Percentiles rank a stretch among this genome's conserved stretches.
Evolutionary conservation across 2,888 invertebrate species (phyloP).

Genomic region (Lamellibrachia satsuma): DNA sequence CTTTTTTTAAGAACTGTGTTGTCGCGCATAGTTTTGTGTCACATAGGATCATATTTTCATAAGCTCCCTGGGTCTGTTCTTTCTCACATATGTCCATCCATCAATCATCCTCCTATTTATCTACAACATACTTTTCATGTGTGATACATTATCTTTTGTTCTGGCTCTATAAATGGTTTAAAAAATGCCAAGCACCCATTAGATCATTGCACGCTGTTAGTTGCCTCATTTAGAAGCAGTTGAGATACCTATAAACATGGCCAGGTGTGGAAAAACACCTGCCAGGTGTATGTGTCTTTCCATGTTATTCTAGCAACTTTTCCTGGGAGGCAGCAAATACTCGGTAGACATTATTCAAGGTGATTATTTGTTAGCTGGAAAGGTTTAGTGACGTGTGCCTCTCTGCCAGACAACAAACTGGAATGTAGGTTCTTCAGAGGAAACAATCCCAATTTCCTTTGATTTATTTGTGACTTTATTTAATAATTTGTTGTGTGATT

Average conservation of each 20-base stretch:
- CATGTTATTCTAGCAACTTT: slow-evolving; percentile 4
- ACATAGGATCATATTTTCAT: not conserved
- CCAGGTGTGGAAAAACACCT: not conserved
- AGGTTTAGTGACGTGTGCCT: not conserved
- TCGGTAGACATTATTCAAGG: not conserved
- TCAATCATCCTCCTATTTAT: too few species aligned
- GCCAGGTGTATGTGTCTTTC: not conserved
- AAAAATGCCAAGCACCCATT: not conserved
- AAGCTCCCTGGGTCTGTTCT: not conserved
- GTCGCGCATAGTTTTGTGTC: not conserved
- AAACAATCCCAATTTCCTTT: too few species aligned
- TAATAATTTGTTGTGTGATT: too few species aligned
- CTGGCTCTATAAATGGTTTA: too few species aligned
- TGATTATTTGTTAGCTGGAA: not conserved
- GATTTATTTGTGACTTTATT: not conserved
- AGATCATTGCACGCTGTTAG: not conserved
- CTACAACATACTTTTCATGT: too few species aligned
- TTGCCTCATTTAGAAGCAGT: not conserved
- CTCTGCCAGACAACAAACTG: not conserved
- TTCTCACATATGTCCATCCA: too few species aligned
- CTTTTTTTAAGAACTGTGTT: not conserved
- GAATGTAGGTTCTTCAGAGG: too few species aligned
- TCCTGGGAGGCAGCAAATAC: not conserved
- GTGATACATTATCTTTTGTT: too few species aligned
- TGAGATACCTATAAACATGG: not conserved